A percentile compares a stretch with the other conserved stretches of the same genome.
These are phyloP conservation scores for Pachliopta kotzebuea DNA, from an alignment of 2,888 invertebrate genomes.

Conservation along the genomic window DNA sequence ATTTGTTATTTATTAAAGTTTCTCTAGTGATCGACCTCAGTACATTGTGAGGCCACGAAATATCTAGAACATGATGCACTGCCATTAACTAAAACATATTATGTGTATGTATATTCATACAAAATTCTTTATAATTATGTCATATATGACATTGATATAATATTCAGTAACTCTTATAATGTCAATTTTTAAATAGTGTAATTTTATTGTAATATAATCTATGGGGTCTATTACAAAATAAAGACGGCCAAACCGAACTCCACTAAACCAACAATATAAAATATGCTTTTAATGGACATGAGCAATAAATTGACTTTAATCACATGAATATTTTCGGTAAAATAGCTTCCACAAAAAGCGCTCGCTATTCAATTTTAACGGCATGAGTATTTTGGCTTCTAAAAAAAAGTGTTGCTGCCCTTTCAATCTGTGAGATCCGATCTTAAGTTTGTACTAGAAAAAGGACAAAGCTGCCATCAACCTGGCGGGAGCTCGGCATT, in stretches of 20 bases:
- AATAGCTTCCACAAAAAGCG: slow-evolving; percentile 62
- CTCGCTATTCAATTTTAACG: slow-evolving; percentile 69
- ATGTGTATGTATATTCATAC: no score
- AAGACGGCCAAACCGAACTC: slow-evolving; percentile 50
- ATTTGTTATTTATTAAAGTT: no score
- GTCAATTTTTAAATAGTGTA: neutral
- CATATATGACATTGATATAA: neutral
- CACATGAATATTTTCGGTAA: slow-evolving; percentile 71
- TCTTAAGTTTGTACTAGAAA: slow-evolving; percentile 72
- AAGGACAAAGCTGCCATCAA: slow-evolving; percentile 67
- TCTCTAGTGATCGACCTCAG: no score
- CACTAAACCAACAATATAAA: slow-evolving; percentile 72
- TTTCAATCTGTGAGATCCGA: slow-evolving; percentile 66
- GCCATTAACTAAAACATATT: no score
- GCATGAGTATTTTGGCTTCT: slow-evolving; percentile 56
- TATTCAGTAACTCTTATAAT: neutral
- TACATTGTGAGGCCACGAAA: no score
- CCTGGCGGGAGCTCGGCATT: slow-evolving; percentile 60
- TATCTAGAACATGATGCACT: no score
- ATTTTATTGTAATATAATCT: slow-evolving; percentile 17
- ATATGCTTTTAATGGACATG: slow-evolving; percentile 66
- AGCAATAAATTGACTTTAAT: slow-evolving; percentile 72
- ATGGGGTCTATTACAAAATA: slow-evolving; percentile 47
- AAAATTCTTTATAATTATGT: neutral
- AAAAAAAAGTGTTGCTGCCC: slow-evolving; percentile 54